A percentile compares a stretch with the other conserved stretches of the same genome.
Evolutionary conservation across 2,113 vertebrate species (phyloP).

Genomic region (Myocastor coypus): DNA sequence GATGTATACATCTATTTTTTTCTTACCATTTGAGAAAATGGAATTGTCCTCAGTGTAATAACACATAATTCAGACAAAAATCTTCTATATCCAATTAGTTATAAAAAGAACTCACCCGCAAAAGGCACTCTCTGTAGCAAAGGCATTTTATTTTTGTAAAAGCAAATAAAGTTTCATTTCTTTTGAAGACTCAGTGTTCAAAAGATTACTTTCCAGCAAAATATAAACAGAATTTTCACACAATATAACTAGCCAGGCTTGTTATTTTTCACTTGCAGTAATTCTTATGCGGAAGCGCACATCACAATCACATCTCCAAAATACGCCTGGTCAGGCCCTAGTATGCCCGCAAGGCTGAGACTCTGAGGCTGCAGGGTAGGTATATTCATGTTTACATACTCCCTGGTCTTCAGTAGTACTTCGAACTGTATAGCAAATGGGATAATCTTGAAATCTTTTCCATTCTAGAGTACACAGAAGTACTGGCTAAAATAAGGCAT

Average conservation of each 20-base stretch:
- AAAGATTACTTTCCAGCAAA: slow-evolving; percentile 55
- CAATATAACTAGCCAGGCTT: slow-evolving; percentile 17
- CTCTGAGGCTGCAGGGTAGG: not conserved
- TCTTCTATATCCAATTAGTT: slow-evolving; percentile 55
- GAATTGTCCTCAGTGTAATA: slow-evolving; percentile 47
- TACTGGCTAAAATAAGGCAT: not conserved
- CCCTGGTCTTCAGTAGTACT: not conserved
- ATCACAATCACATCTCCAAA: not conserved
- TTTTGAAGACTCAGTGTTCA: slow-evolving; percentile 54
- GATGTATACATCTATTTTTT: slow-evolving; percentile 58
- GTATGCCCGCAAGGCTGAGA: not conserved
- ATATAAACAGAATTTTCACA: slow-evolving; percentile 19
- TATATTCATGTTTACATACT: not conserved
- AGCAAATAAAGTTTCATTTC: slow-evolving; percentile 57
- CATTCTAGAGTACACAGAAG: not conserved
- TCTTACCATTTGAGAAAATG: slow-evolving; percentile 61
- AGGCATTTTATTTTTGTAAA: slow-evolving; percentile 60
- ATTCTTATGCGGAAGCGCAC: slow-evolving; percentile 3
- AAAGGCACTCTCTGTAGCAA: slow-evolving; percentile 63
- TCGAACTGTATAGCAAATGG: not conserved
- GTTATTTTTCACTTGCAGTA: slow-evolving; percentile 54
- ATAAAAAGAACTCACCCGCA: slow-evolving; percentile 59
- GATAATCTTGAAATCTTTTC: not conserved
- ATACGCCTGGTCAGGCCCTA: not conserved
- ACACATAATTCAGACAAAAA: slow-evolving; percentile 48